These are phyloP conservation scores for Oncorhynchus nerka DNA, from an alignment of 2,113 vertebrate genomes.

Conservation along the genomic window DNA sequence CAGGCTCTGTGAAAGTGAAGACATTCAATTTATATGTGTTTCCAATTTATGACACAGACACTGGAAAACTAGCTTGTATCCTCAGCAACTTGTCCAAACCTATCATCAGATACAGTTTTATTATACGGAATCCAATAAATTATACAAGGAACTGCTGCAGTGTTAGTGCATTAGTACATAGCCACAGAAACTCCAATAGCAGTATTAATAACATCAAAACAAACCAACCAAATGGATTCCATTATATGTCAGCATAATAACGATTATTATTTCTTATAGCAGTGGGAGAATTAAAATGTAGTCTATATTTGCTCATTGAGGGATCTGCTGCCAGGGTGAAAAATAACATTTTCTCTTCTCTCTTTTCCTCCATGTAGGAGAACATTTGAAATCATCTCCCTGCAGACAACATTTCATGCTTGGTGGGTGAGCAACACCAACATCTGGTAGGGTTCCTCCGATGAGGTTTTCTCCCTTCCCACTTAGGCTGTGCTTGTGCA, in stretches of 20 bases:
- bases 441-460: conserved; percentile 69
- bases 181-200: not conserved
- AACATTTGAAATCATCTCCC: conserved; percentile 73
- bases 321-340: conserved; percentile 49
- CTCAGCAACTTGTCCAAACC: too few relatives aligned
- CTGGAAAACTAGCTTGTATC: not conserved
- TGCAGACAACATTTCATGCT: conserved; percentile 72
- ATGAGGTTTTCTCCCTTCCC: conserved; percentile 46
- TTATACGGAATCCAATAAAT: too few relatives aligned
- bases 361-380: conserved; percentile 42
- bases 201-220: conserved; percentile 2
- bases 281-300: conserved; percentile 49
- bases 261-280: conserved; percentile 10
- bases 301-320: conserved; percentile 42
- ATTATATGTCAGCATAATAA: conserved; percentile 19
- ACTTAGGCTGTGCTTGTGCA: conserved; percentile 43
- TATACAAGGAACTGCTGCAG: not conserved
- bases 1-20: not conserved
- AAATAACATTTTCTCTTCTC: conserved; percentile 1
- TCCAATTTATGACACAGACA: not conserved
- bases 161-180: not conserved
- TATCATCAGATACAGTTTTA: too few relatives aligned
- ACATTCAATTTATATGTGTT: not conserved
- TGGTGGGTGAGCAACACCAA: conserved; percentile 67
- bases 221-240: conserved; percentile 16